These are phyloP conservation scores for Eupsilia transversa DNA, from an alignment of 2,888 invertebrate genomes.

Conservation along the genomic window DNA sequence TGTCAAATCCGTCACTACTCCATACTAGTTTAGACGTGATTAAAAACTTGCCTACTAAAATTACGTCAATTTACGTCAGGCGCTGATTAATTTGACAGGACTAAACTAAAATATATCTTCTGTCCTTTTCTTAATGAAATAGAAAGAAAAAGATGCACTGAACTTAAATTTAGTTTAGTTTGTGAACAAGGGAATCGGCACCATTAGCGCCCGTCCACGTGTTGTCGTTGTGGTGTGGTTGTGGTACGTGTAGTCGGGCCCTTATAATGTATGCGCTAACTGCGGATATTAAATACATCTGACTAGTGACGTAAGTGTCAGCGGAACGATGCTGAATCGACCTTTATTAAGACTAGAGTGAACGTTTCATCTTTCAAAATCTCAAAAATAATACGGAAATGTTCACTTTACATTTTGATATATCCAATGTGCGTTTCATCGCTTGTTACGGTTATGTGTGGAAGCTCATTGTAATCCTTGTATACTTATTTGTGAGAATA, in stretches of 20 bases:
- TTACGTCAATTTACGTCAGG: no score
- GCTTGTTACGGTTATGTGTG: slow-evolving; percentile 41
- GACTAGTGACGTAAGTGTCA: slow-evolving; percentile 56
- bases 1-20: no score
- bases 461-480: slow-evolving; percentile 7
- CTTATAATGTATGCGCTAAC: background rate
- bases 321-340: slow-evolving; percentile 51
- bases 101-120: no score
- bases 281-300: slow-evolving; percentile 46
- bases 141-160: no score
- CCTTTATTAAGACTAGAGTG: slow-evolving; percentile 73
- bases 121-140: no score
- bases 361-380: slow-evolving; percentile 65
- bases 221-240: background rate
- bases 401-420: slow-evolving; percentile 50
- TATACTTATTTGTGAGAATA: slow-evolving; percentile 37
- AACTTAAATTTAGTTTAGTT: no score
- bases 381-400: slow-evolving; percentile 67
- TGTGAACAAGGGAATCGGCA: no score
- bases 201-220: background rate
- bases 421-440: slow-evolving; percentile 55
- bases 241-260: background rate
- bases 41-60: no score
- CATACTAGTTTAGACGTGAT: no score
- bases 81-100: no score